Conservation (phyloP, 2,888 invertebrate species). For the Tetramorium bicarinatum region DNA sequence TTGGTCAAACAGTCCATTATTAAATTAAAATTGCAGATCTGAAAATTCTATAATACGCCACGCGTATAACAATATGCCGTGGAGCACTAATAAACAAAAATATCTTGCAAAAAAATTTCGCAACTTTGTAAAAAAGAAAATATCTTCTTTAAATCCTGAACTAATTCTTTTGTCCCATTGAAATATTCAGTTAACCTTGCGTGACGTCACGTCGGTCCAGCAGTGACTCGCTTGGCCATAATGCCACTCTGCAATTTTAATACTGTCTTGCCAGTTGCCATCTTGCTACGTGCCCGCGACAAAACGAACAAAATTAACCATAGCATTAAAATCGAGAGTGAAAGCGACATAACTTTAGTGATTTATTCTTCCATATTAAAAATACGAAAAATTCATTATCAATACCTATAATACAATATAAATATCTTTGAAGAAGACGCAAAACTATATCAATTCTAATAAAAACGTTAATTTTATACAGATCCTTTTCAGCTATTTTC, state of each 20-base stretch:
- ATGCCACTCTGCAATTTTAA: slow-evolving; percentile 60
- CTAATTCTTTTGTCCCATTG: slow-evolving; percentile 70
- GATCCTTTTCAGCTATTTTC: neutral
- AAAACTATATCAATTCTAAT: neutral
- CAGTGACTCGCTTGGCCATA: slow-evolving; percentile 70
- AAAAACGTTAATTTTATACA: neutral
- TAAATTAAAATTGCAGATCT: neutral
- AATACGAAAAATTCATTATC: neutral
- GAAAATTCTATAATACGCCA: neutral
- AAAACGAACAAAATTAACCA: neutral
- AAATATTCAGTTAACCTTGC: slow-evolving; percentile 71
- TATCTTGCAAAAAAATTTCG: slow-evolving; percentile 8
- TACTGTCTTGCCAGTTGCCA: slow-evolving; percentile 31
- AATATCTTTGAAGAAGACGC: neutral
- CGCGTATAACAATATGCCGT: neutral
- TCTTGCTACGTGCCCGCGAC: neutral
- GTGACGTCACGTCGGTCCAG: slow-evolving; percentile 69
- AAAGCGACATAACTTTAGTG: neutral
- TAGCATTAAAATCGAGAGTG: neutral
- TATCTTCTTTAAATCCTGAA: slow-evolving; percentile 65
- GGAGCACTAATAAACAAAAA: neutral
- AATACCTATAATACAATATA: neutral
- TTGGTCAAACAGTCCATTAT: neutral
- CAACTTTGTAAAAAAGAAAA: slow-evolving; percentile 65
- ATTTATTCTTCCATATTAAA: neutral